Base-by-base conservation (phyloP, 2,888 invertebrate species). In the Mayetiola destructor region DNA sequence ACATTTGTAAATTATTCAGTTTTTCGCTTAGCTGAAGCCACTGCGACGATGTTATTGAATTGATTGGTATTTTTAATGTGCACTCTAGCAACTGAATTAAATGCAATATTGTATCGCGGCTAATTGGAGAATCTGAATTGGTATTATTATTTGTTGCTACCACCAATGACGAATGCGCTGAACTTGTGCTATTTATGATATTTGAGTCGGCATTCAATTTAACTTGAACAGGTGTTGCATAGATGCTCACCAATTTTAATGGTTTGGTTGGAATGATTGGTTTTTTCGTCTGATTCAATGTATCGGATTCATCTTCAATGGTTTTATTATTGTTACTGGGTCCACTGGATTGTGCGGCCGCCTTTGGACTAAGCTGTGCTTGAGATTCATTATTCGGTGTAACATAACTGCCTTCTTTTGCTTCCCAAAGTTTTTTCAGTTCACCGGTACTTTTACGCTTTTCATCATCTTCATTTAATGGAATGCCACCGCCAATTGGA, bases 401-500 rank as follows among this genome's bases (percentile, higher is more conserved):
- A 4, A 6, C 21, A n/a, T 20, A 37, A 42, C 61, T 73, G 73
- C 53, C 66, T 68, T 84, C 84, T 67, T 86, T 87, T 62, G 84
- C 85, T 73, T 93, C 93, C 93, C 93, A 93, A 61, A 93, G 75
- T 71, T 89, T 89, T 70, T 92, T 92, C 65, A 93, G 76, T 73
- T 90, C 90, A 60, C 92, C 92, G 55, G 91, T 91, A 71, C 91
- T 91, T 62, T 88, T 84, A 14, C 92, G 78, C 69, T 91, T 92
- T 68, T 89, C 88, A 56, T 89, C 88, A 16, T 80, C 81, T 56
- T 85, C 86, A 9, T n/a, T 48, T n/a, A n/a, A n/a, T n/a, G n/a
- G n/a, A n/a, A n/a, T n/a, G 58, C 57, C 42, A 37, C 58, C 29
- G 57, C 39, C 48, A 55, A 61, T 58, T 42, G 57, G 59, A n/a